A percentile compares a stretch with the other conserved stretches of the same genome.
phyloP scores from a whole-genome alignment of 2,113 vertebrate genomes.

The Dunckerocampus dactyliophorus region DNA sequence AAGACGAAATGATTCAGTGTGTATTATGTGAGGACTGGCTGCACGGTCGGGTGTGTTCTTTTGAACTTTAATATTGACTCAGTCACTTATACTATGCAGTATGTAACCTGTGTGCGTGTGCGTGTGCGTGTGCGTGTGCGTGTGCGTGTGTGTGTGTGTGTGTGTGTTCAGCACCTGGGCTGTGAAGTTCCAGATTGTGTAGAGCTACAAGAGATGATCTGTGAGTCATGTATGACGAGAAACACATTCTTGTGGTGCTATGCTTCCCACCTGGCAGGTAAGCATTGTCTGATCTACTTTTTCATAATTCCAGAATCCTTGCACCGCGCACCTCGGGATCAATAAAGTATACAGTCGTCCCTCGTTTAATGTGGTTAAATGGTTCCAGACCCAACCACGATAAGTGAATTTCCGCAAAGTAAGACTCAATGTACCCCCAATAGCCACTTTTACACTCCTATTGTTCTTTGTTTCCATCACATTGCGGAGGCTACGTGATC shows the following conservation, averaged over 20 bases:
- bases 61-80: not conserved
- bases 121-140: not conserved
- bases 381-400: too few relatives aligned
- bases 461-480: too few relatives aligned
- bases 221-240: constrained; percentile 86
- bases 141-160: not conserved
- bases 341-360: not conserved
- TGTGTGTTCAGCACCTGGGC: constrained; percentile 82
- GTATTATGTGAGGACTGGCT: constrained; percentile 98
- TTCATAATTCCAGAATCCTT: not conserved
- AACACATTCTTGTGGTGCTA: constrained; percentile 87
- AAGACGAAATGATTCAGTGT: constrained; percentile 98
- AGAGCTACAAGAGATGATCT: constrained; percentile 95
- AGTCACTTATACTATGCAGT: not conserved
- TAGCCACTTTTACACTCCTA: too few relatives aligned
- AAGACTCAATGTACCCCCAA: too few relatives aligned
- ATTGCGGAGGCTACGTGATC: too few relatives aligned
- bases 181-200: constrained; percentile 81
- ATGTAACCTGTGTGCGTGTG: not conserved
- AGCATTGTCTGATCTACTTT: not conserved
- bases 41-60: constrained; percentile 88
- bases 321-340: too few relatives aligned
- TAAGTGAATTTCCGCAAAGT: too few relatives aligned
- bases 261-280: constrained; percentile 80
- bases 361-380: too few relatives aligned